Evolutionary conservation across 2,888 invertebrate species (phyloP), one percentile per base, ranked within the genome.

Genomic region (Pterostichus madidus): DNA sequence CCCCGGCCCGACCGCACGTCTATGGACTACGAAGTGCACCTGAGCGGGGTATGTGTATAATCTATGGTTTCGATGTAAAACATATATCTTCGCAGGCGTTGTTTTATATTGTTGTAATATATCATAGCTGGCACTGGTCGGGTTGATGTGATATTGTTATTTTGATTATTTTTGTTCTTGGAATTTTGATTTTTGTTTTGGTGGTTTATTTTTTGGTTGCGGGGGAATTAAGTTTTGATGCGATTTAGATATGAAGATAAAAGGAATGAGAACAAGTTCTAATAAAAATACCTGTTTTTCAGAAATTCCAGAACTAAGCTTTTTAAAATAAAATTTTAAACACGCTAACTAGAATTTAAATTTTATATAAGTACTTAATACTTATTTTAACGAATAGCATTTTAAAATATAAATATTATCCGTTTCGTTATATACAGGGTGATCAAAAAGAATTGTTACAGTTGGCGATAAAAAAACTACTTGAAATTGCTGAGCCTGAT

Each of bases 21-120:
- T 35, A 52, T 76, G 76, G 71, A 13, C 32, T n/a, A 11, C 10
- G n/a, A 11, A 15, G 56, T 32, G 35, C 35, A 76, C 76, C 53
- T 76, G 75, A 75, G 24, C 52, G 15, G 53, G 76, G 76, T 75
- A 76, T 56, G 31, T 76, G 32, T 76, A 76, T 76, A 76, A 76
- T 76, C 76, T 76, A 76, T 76, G 76, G 76, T 53, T 76, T 76
- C 76, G 76, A 76, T 76, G 56, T 76, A 76, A 76, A 76, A 53
- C 76, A 76, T 76, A 53, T 76, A 76, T 76, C 76, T 76, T 76
- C 52, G 56, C 76, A 76, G 31, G 76, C 76, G 53, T 76, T 31
- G 13, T 56, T 53, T 76, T 76, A 76, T 76, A 76, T 76, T 76
- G 76, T 76, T 53, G 49, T 76, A 76, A 76, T 76, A 76, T 52